These are phyloP conservation scores for Willowsia nigromaculata DNA, from an alignment of 2,888 invertebrate species.

Conservation along the genomic window DNA sequence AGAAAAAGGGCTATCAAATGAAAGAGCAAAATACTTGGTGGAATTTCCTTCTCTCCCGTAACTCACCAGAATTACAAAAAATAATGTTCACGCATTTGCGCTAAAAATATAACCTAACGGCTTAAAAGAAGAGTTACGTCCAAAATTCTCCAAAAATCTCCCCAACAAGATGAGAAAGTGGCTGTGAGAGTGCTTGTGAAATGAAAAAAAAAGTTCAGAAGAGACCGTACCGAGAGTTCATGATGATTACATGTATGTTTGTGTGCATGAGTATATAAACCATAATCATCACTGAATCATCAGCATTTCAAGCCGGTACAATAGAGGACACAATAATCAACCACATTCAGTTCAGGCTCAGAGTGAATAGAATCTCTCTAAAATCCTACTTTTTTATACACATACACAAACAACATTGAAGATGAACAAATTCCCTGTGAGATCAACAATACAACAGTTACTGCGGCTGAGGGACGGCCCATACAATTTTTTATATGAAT, in stretches of 20 bases:
- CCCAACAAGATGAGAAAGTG: not conserved
- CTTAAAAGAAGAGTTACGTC: too few species aligned
- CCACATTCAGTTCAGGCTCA: slow-evolving; percentile 32
- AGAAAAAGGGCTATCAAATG: too few species aligned
- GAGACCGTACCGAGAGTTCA: not conserved
- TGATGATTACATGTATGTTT: slow-evolving; percentile 4
- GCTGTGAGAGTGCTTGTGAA: not conserved
- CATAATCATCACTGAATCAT: slow-evolving; percentile 51
- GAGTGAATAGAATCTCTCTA: slow-evolving; percentile 20
- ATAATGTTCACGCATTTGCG: too few species aligned
- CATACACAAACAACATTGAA: slow-evolving; percentile 12
- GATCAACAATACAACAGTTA: slow-evolving; percentile 38
- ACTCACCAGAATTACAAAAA: too few species aligned
- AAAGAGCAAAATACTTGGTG: too few species aligned
- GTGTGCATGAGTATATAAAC: slow-evolving; percentile 35
- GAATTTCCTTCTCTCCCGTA: too few species aligned
- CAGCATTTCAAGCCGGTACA: slow-evolving; percentile 49
- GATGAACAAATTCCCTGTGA: slow-evolving; percentile 30
- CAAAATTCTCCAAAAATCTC: not conserved
- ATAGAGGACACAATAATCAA: slow-evolving; percentile 50
- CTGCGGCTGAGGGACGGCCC: slow-evolving; percentile 62
- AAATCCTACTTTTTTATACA: slow-evolving; percentile 24
- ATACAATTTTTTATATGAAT: slow-evolving; percentile 72
- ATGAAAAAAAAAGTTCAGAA: not conserved
- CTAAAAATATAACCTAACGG: too few species aligned